These are phyloP conservation scores for Vespertilio murinus DNA, from an alignment of 2,797 vertebrate genomes.

Conservation along the genomic window DNA sequence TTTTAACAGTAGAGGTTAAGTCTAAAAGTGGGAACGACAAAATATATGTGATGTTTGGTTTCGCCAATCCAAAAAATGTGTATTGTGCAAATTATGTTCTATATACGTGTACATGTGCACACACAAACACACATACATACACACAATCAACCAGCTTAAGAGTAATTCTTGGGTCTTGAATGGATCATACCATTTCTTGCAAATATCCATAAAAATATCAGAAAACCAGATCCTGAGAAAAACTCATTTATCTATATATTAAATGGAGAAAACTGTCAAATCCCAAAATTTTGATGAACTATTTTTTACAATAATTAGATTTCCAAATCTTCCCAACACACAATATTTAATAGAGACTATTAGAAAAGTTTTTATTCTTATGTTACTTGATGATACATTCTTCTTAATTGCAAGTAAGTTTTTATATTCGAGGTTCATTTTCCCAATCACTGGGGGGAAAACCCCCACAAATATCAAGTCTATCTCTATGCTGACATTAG, in stretches of 20 bases:
- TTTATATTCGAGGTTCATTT: neutral
- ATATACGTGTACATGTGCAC: rapidly evolving
- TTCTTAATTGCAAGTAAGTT: neutral
- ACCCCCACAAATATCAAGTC: neutral
- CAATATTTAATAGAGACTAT: neutral
- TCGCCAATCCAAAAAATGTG: neutral
- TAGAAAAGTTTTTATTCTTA: neutral
- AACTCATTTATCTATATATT: neutral
- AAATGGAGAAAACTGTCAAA: neutral
- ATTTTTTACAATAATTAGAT: neutral
- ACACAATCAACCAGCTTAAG: neutral
- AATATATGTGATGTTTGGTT: neutral
- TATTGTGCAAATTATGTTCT: neutral
- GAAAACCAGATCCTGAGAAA: neutral
- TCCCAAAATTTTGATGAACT: neutral
- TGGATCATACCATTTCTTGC: neutral
- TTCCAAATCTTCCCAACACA: neutral
- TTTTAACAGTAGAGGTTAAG: neutral
- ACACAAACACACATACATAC: neutral
- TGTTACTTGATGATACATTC: neutral
- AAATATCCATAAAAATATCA: neutral
- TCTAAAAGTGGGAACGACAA: neutral
- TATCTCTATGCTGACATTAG: neutral
- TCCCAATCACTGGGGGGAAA: too few relatives aligned
- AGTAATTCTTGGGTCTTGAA: neutral